Percentiles rank a stretch among this genome's conserved stretches.
These are phyloP conservation scores for Melanotus villosus DNA, from an alignment of 2,888 invertebrate species.

Conservation along the genomic window DNA sequence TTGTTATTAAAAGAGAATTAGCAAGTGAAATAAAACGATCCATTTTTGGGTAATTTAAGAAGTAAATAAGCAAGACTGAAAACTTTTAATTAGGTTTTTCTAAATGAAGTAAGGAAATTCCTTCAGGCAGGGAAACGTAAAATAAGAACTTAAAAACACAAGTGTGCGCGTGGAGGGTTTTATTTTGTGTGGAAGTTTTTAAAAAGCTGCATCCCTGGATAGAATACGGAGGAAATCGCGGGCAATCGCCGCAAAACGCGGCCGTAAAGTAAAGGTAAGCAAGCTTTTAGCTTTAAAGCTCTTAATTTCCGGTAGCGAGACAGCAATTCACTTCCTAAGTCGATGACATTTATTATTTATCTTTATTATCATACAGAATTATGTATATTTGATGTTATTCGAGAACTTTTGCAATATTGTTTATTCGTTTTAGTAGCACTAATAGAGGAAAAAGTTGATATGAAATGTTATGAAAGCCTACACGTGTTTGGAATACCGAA, in stretches of 20 bases:
- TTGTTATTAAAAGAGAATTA: too few relatives aligned
- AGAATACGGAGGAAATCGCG: conserved; percentile 87
- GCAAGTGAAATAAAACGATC: too few relatives aligned
- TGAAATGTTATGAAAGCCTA: too few relatives aligned
- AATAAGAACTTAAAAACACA: background rate
- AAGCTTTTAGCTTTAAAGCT: background rate
- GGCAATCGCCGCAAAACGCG: conserved; percentile 86
- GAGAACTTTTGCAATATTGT: too few relatives aligned
- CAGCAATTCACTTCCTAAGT: background rate
- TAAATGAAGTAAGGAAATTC: background rate
- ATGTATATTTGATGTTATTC: too few relatives aligned
- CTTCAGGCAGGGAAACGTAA: background rate
- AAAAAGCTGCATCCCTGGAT: conserved; percentile 74
- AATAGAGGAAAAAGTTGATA: too few relatives aligned
- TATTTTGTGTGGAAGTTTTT: conserved; percentile 39
- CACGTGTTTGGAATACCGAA: too few relatives aligned
- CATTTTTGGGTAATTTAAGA: background rate
- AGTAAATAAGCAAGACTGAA: conserved; percentile 4
- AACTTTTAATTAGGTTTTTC: conserved; percentile 16
- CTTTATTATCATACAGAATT: background rate
- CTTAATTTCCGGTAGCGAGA: background rate
- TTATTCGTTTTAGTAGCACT: too few relatives aligned
- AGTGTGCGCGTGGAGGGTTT: conserved; percentile 9
- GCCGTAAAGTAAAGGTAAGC: conserved; percentile 85
- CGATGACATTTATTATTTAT: background rate